Base-by-base conservation (phyloP, 2,797 vertebrate genomes). In the Pangasius sanitwongsei region DNA sequence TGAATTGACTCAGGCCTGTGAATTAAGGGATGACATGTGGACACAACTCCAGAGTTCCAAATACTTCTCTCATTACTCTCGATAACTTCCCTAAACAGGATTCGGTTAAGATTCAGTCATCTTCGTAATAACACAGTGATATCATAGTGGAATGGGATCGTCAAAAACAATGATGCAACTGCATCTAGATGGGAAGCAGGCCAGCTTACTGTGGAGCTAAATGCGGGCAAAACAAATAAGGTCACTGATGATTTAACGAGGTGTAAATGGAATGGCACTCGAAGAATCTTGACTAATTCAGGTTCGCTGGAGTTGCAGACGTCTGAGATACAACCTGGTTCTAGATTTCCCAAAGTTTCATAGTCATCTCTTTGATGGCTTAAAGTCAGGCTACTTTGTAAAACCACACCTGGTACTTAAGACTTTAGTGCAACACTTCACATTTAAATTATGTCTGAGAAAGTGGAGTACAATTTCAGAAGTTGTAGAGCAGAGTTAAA, bases 201-300 rank as follows among this genome's bases (percentile, higher is more conserved):
- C 12, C 70, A 53, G 84, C 65, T 74, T 74, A 75, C 44, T 44
- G 57, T 53, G n/a, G 6, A 44, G 37, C 65, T 57, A 55, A 86
- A 89, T 83, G 77, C 55, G 31, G 57, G 77, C 55, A 31, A 86
- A 89, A 89, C 77, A 89, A 89, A 87, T 75, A 75, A 86, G 88
- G 72, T 83, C 86, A 83, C 77, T 87, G 88, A 78, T 89, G 85
- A 77, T 37, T 63, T 84, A 87, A 87, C 12, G 34, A 87, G 85
- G 59, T 31, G 18, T 75, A 69, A 48, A 84, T 72, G 48, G 59
- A 83, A 65, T 69, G 61, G 85, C 83, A 88, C 34, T 4, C 12
- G 12, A 81, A 69, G 87, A 80, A 59, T 59, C 83, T 70, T 61
- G 44, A 86, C 50, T 70, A 63, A 82, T 77, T 84, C 59, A 48